Evolutionary conservation across 1,140 invertebrate species (phyloP).

Genomic region (Leptonema lineaticorne): DNA sequence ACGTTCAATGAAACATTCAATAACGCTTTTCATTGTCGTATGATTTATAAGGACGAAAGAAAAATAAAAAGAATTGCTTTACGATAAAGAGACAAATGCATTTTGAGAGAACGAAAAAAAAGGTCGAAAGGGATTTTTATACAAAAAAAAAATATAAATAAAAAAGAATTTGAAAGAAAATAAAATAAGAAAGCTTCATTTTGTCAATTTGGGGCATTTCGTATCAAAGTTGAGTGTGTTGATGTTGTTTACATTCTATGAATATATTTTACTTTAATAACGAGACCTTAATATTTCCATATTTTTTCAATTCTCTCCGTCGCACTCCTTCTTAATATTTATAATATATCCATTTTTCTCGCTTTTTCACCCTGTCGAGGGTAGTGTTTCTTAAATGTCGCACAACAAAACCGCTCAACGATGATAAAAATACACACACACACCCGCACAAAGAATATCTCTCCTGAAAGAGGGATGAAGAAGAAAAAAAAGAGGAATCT

Average conservation of each 20-base stretch:
- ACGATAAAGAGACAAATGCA: too few relatives aligned
- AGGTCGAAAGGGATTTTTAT: too few relatives aligned
- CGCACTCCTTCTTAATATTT: too few relatives aligned
- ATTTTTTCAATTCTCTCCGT: conserved; percentile 12
- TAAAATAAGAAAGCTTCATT: background rate
- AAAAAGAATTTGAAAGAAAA: background rate
- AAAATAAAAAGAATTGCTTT: too few relatives aligned
- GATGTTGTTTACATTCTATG: conserved; percentile 18
- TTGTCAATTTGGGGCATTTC: background rate
- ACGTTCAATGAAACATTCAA: too few relatives aligned
- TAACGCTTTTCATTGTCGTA: too few relatives aligned
- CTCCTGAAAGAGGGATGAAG: background rate
- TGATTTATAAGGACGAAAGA: too few relatives aligned
- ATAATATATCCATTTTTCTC: too few relatives aligned
- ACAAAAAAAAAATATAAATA: background rate
- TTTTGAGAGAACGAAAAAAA: too few relatives aligned
- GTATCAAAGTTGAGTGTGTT: conserved; percentile 11
- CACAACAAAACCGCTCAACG: background rate
- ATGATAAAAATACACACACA: too few relatives aligned
- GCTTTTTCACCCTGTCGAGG: too few relatives aligned
- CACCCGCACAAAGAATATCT: too few relatives aligned
- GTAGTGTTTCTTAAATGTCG: background rate
- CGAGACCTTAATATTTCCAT: conserved; percentile 17
- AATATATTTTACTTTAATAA: conserved; percentile 17
- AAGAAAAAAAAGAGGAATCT: background rate